Base-by-base conservation (phyloP, 2,797 vertebrate species). In the Artibeus lituratus region DNA sequence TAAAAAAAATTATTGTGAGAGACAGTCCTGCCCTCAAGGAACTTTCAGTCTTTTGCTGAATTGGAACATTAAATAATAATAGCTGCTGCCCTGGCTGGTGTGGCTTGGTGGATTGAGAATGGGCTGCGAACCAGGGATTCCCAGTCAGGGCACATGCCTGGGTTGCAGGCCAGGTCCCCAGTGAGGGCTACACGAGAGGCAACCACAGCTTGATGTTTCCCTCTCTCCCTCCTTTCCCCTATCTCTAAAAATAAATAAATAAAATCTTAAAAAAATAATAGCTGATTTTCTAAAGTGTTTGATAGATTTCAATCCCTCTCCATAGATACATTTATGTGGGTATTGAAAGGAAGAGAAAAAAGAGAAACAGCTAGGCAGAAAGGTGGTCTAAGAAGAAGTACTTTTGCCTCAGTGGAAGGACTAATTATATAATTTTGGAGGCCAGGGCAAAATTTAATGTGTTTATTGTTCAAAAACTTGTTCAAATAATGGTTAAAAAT, bases 381-480 rank as follows among this genome's bases (percentile, higher is more conserved):
- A 72, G 37, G 5, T 42, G 8, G 19, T 88, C 55, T 70, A 15
- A 86, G 24, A 11, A 86, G 18, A 93, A 89, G 18, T 29, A 73
- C 5, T 77, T 90, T 73, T 74, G 55, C 26, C 55, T 90, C 62
- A 29, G 26, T n/a, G 35, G n/a, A 24, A 51, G 35, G 12, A 62
- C 15, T 37, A 84, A 57, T 26, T 89, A 73, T 22, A 62, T 67
- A 83, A 74, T 83, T 89, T 93, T 47, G 77, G 49, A 24, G 10
- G 51, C 15, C 10, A 24, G 1, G 10, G 3, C 26, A 96, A 84
- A 85, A 57, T 24, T 35, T 77, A 86, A 96, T 80, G 24, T 74
- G 83, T 77, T 69, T n/a, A 88, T 73, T 83, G 10, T 89, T 92
- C 22, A 89, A 91, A 95, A 94, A 37, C 1, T 51, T 78, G 26